Percentiles rank a stretch among this genome's conserved stretches.
Conservation (phyloP, 2,797 vertebrate species). For the Lerista edwardsae region DNA sequence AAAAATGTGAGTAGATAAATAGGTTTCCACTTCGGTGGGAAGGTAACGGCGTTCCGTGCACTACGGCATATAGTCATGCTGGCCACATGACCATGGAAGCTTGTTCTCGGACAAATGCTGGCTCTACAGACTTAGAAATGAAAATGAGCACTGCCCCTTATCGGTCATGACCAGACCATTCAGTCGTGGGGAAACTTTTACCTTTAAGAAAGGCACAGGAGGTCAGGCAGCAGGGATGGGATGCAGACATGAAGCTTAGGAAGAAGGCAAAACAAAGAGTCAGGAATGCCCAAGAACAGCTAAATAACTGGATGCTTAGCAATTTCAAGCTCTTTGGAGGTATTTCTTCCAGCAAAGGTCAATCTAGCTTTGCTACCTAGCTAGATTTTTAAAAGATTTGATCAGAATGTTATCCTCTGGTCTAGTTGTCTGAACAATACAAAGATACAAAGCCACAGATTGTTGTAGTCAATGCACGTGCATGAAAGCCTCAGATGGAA, state of each 20-base stretch:
- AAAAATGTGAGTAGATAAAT: no score
- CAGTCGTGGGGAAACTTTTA: no score
- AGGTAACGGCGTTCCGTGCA: no score
- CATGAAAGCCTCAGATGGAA: neutral
- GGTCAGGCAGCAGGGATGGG: neutral
- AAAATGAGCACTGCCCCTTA: no score
- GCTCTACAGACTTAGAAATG: no score
- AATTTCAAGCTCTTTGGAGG: neutral
- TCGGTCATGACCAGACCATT: no score
- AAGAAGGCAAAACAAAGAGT: neutral
- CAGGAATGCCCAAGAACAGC: neutral
- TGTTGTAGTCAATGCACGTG: neutral
- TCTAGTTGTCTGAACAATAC: neutral
- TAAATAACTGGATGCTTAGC: neutral
- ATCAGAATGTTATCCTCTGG: neutral
- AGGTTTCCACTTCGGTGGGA: no score
- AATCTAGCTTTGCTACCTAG: neutral
- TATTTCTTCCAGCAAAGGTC: neutral
- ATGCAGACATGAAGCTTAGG: neutral
- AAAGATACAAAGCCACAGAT: neutral
- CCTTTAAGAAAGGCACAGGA: no score
- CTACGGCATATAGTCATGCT: no score
- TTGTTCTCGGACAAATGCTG: no score
- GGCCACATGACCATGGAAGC: no score
- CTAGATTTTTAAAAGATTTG: neutral